Conservation (phyloP, 1,140 invertebrate genomes). For the Bombus cullumanus region DNA sequence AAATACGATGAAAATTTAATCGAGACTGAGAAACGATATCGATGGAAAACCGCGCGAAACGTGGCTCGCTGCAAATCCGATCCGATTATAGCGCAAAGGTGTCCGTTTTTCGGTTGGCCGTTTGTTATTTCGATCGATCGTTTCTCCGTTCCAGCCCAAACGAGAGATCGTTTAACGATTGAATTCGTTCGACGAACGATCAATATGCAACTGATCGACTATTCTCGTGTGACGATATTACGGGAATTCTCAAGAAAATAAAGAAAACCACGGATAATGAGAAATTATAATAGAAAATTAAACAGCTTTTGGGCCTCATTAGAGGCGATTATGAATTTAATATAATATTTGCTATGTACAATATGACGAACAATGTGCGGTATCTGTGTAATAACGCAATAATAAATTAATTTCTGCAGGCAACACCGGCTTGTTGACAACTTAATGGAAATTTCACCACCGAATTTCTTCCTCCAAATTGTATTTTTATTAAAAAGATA, state of each 20-base stretch:
- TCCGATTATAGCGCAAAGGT: conserved; percentile 15
- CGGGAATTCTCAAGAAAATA: not conserved
- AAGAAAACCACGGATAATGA: not conserved
- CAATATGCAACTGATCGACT: not conserved
- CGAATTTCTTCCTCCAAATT: too few relatives aligned
- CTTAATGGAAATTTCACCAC: too few relatives aligned
- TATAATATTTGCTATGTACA: too few relatives aligned
- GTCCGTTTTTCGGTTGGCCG: not conserved
- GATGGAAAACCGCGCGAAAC: not conserved
- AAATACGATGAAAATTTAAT: conserved; percentile 29
- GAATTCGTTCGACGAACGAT: not conserved
- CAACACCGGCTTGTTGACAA: too few relatives aligned
- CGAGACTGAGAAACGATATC: not conserved
- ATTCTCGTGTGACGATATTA: not conserved
- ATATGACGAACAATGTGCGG: too few relatives aligned
- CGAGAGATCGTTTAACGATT: not conserved
- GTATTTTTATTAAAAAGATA: too few relatives aligned
- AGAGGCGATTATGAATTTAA: too few relatives aligned
- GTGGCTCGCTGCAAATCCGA: not conserved
- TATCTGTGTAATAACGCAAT: too few relatives aligned
- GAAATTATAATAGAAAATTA: not conserved
- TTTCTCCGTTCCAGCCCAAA: not conserved
- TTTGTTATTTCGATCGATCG: not conserved
- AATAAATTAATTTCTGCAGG: too few relatives aligned
- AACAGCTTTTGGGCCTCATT: not conserved